A percentile compares a stretch with the other conserved stretches of the same genome.
phyloP scores from a whole-genome alignment of 2,888 invertebrate genomes.

The Philonicus albiceps region DNA sequence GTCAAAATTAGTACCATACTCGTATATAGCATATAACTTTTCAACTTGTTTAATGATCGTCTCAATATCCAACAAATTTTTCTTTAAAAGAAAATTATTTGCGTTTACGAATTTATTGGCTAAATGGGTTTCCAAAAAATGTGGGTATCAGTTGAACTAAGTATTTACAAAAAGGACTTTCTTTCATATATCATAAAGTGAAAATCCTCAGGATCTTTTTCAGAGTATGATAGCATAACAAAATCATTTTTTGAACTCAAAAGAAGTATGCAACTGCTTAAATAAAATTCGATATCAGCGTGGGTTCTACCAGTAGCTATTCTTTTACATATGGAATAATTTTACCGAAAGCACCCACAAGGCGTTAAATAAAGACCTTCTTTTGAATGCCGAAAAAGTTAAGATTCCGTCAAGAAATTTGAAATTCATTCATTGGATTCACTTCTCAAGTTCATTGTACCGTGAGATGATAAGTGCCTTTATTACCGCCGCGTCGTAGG shows the following conservation, averaged over 20 bases:
- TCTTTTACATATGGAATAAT: neutral
- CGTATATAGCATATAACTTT: neutral
- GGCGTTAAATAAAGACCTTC: neutral
- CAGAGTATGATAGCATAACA: too few species aligned
- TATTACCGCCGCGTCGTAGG: slow-evolving; percentile 49
- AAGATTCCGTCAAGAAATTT: slow-evolving; percentile 37
- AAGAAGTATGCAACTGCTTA: neutral
- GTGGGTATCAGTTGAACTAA: too few species aligned
- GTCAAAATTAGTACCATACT: neutral
- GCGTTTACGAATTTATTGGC: too few species aligned
- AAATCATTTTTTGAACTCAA: too few species aligned
- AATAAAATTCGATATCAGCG: neutral
- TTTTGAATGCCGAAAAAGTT: slow-evolving; percentile 9
- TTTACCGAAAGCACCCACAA: neutral
- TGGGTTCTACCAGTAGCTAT: neutral
- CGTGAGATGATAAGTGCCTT: slow-evolving; percentile 53
- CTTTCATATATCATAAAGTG: too few species aligned
- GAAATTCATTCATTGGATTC: slow-evolving; percentile 50
- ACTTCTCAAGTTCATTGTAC: slow-evolving; percentile 51
- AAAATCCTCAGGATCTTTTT: too few species aligned
- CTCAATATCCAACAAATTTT: too few species aligned
- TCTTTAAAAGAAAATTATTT: too few species aligned
- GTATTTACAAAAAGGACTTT: too few species aligned
- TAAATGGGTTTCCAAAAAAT: too few species aligned
- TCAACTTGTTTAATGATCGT: neutral